Conservation (phyloP, 1,140 invertebrate species). For the Hyphantria cunea region DNA sequence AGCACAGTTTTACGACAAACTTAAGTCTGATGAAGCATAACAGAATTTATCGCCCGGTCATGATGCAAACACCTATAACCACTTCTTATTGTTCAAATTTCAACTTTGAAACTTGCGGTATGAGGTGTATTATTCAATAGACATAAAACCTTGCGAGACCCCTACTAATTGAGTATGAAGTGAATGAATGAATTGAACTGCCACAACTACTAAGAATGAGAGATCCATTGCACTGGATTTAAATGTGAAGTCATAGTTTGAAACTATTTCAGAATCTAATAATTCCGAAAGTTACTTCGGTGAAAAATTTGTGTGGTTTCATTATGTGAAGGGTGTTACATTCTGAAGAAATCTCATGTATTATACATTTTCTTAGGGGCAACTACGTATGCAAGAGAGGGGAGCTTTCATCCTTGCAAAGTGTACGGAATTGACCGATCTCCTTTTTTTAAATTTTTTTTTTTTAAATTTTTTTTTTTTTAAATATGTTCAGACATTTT, state of each 20-base stretch:
- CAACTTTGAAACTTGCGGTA: background rate
- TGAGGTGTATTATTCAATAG: background rate
- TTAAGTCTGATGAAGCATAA: conserved; percentile 25
- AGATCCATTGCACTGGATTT: conserved; percentile 20
- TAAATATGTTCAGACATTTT: too few relatives aligned
- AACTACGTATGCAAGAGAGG: too few relatives aligned
- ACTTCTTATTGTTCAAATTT: background rate
- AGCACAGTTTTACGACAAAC: conserved; percentile 15
- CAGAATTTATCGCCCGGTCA: conserved; percentile 23
- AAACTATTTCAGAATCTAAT: conserved; percentile 10
- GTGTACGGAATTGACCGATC: too few relatives aligned
- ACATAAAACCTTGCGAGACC: background rate
- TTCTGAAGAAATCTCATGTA: too few relatives aligned
- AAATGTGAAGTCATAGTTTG: conserved; percentile 14
- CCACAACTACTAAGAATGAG: conserved; percentile 20
- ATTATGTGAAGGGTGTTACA: background rate
- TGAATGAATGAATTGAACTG: conserved; percentile 21
- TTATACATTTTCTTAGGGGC: too few relatives aligned
- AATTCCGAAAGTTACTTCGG: conserved; percentile 19
- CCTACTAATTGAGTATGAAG: conserved; percentile 24
- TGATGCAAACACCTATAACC: conserved; percentile 20
- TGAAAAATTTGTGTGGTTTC: conserved; percentile 10
- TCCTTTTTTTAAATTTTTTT: too few relatives aligned
- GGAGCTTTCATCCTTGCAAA: too few relatives aligned
- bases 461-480: too few relatives aligned